These are phyloP conservation scores for Nephrotoma appendiculata DNA, from an alignment of 2,888 invertebrate genomes.

Conservation along the genomic window DNA sequence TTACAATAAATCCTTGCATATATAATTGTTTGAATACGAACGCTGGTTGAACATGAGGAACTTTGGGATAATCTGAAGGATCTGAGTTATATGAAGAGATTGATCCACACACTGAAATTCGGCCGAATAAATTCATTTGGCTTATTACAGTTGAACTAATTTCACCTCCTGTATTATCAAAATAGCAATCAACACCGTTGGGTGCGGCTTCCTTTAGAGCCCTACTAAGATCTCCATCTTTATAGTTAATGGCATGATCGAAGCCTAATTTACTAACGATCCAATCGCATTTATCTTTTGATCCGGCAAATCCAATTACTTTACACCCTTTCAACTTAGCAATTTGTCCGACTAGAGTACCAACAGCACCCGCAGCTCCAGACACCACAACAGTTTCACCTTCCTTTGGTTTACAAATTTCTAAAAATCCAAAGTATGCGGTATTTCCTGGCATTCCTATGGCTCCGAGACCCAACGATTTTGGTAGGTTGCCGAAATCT, in stretches of 20 bases:
- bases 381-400: slow-evolving; percentile 60
- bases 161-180: slow-evolving; percentile 60
- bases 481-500: slow-evolving; percentile 41
- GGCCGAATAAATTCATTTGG: slow-evolving; percentile 45
- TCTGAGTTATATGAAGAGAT: slow-evolving; percentile 47
- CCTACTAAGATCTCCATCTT: slow-evolving; percentile 33
- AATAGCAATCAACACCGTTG: slow-evolving; percentile 57
- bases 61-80: slow-evolving; percentile 9
- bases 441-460: slow-evolving; percentile 62
- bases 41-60: slow-evolving; percentile 36
- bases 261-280: slow-evolving; percentile 47
- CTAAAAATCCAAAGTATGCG: slow-evolving; percentile 58
- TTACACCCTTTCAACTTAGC: slow-evolving; percentile 55
- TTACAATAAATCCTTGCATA: slow-evolving; percentile 38
- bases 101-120: slow-evolving; percentile 49
- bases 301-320: slow-evolving; percentile 57
- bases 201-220: slow-evolving; percentile 48
- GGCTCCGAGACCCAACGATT: slow-evolving; percentile 48
- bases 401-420: slow-evolving; percentile 51
- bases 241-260: slow-evolving; percentile 58
- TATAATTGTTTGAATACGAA: slow-evolving; percentile 42
- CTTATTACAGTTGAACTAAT: slow-evolving; percentile 41
- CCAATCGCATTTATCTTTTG: slow-evolving; percentile 56
- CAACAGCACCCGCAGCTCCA: slow-evolving; percentile 66
- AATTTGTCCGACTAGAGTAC: slow-evolving; percentile 63